Conservation (phyloP, 2,113 vertebrate genomes). For the Meles meles region DNA sequence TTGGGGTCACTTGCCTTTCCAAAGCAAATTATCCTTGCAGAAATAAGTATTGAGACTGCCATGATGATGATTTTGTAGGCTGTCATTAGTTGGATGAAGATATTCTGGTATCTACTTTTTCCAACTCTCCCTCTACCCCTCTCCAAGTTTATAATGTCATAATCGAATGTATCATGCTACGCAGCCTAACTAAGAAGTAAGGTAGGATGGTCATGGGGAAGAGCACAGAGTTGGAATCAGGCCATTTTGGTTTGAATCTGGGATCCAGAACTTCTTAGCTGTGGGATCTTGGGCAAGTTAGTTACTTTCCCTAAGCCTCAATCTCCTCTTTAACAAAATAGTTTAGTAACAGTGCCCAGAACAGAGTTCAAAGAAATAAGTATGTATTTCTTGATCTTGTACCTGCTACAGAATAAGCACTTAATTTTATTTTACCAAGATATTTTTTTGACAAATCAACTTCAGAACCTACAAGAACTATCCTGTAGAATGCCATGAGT, state of each 20-base stretch:
- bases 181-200: background rate
- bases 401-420: background rate
- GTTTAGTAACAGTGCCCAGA: background rate
- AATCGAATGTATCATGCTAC: background rate
- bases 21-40: background rate
- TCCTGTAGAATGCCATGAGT: background rate
- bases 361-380: background rate
- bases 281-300: background rate
- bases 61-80: background rate
- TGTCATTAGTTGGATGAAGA: background rate
- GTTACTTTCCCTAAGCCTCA: background rate
- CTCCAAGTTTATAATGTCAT: background rate
- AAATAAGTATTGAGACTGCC: background rate
- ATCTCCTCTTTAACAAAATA: background rate
- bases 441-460: slow-evolving; percentile 10
- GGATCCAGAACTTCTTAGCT: background rate
- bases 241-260: background rate
- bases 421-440: background rate
- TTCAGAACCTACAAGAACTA: background rate
- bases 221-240: background rate
- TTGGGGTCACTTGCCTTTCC: background rate
- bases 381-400: background rate
- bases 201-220: background rate
- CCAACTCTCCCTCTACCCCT: accelerated
- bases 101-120: background rate